phyloP scores from a whole-genome alignment of 2,797 vertebrate species.

The Schizothorax lantsangensis region DNA sequence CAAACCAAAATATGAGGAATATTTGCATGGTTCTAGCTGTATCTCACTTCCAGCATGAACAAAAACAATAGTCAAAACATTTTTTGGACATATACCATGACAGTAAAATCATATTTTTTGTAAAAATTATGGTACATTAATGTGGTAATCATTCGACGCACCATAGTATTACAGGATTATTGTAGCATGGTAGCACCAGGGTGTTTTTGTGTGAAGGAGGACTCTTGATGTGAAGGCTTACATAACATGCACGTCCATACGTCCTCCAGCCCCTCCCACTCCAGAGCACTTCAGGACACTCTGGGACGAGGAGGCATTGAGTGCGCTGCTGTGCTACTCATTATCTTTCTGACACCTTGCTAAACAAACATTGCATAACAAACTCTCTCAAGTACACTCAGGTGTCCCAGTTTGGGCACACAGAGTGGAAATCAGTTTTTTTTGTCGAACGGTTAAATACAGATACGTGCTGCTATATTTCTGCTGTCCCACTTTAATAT shows the following conservation, averaged over 20 bases:
- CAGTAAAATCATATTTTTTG: neutral
- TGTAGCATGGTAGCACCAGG: neutral
- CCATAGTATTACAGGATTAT: neutral
- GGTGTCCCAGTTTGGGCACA: conserved; percentile 5
- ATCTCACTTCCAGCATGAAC: too few relatives aligned
- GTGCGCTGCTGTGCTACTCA: neutral
- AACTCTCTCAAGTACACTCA: conserved; percentile 27
- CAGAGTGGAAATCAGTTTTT: neutral
- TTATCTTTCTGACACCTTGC: conserved; percentile 32
- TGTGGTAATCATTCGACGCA: neutral
- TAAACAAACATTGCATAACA: conserved; percentile 35
- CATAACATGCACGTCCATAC: neutral
- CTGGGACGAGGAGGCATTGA: conserved; percentile 11
- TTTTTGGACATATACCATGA: neutral
- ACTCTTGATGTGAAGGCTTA: conserved; percentile 10
- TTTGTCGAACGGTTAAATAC: neutral
- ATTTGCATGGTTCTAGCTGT: neutral
- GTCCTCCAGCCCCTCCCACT: conserved; percentile 26
- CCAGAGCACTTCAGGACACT: conserved; percentile 33
- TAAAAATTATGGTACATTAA: neutral
- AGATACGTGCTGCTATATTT: neutral
- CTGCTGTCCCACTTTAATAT: neutral
- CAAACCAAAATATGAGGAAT: neutral
- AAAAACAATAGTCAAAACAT: too few relatives aligned
- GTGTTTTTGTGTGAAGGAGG: conserved; percentile 14